phyloP scores from a whole-genome alignment of 2,797 vertebrate genomes.

The Lophura swinhoii region DNA sequence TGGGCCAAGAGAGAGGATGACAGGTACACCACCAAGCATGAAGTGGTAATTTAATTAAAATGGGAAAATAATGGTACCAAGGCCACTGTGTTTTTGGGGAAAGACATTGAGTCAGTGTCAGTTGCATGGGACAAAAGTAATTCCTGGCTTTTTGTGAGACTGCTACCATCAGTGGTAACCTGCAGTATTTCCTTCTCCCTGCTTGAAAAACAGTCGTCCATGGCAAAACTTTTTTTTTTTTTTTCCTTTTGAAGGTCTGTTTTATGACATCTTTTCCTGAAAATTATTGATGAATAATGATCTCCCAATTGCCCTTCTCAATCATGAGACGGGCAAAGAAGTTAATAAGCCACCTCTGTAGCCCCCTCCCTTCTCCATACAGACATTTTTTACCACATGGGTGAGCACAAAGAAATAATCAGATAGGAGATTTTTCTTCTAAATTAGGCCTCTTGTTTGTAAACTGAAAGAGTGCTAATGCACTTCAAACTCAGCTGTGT shows the following conservation, averaged over 20 bases:
- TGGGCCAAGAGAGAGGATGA: constrained; percentile 5
- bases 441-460: constrained; percentile 92
- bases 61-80: neutral
- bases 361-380: constrained; percentile 41
- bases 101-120: neutral
- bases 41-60: neutral
- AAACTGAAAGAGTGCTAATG: constrained; percentile 91
- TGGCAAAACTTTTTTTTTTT: neutral
- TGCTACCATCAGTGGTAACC: neutral
- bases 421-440: constrained; percentile 82
- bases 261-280: constrained; percentile 15
- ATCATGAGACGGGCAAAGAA: constrained; percentile 63
- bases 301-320: constrained; percentile 57
- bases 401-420: constrained; percentile 81
- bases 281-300: constrained; percentile 68
- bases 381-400: constrained; percentile 75
- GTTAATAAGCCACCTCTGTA: constrained; percentile 77
- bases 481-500: constrained; percentile 86
- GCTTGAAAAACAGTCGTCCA: neutral
- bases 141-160: neutral
- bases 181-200: neutral
- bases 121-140: constrained; percentile 29
- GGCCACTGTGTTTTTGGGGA: neutral
- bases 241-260: neutral
- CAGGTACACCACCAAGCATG: neutral